A percentile compares a stretch with the other conserved stretches of the same genome.
Conservation (phyloP, 92 coral and sea anemone genomes). For the Phenganax stokvisi region DNA sequence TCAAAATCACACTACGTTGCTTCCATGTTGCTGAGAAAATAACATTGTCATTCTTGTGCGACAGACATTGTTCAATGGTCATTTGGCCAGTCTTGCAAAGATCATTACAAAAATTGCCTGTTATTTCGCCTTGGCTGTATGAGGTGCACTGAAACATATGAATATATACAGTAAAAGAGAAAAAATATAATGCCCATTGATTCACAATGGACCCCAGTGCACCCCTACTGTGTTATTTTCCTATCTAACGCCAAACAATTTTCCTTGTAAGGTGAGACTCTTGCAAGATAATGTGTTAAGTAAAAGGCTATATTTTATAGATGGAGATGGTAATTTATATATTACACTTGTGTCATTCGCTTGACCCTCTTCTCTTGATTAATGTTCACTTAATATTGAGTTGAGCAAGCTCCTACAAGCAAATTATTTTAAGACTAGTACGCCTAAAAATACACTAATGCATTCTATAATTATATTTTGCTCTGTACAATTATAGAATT, state of each 20-base stretch:
- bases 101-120: conserved; percentile 86
- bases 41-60: conserved; percentile 81
- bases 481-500: background rate
- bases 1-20: conserved; percentile 57
- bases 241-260: too few relatives aligned
- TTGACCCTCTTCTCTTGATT: too few relatives aligned
- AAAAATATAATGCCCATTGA: background rate
- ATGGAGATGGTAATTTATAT: too few relatives aligned
- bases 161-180: background rate
- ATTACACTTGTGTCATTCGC: too few relatives aligned
- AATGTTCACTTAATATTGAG: background rate
- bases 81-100: conserved; percentile 54
- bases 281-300: too few relatives aligned
- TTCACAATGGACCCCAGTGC: background rate
- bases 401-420: background rate
- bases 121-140: conserved; percentile 48
- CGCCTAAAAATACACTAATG: too few relatives aligned
- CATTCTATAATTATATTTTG: background rate
- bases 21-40: conserved; percentile 78
- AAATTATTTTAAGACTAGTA: background rate
- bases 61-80: conserved; percentile 59
- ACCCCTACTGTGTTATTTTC: too few relatives aligned
- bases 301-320: too few relatives aligned
- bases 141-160: conserved; percentile 56
- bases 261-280: too few relatives aligned